Evolutionary conservation across 2,797 vertebrate species (phyloP).

Genomic region (Zalophus californianus): DNA sequence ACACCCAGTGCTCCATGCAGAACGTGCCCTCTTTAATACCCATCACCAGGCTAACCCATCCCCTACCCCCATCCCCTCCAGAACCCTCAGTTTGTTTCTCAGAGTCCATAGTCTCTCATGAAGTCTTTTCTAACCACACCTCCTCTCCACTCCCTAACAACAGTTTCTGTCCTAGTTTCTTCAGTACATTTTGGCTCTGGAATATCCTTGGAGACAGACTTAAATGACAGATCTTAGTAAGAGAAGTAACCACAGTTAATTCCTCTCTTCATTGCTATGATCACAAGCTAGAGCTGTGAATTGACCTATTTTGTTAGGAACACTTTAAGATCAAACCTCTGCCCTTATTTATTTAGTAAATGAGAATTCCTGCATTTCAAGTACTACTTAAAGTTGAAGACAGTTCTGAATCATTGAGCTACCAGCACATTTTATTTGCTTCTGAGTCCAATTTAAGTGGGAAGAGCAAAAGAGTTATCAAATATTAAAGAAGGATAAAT

Average conservation of each 20-base stretch:
- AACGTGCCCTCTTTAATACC: too few species aligned
- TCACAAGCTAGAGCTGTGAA: not conserved
- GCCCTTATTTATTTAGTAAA: not conserved
- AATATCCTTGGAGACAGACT: not conserved
- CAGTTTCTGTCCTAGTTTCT: slow-evolving; percentile 10
- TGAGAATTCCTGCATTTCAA: slow-evolving; percentile 1
- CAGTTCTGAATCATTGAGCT: not conserved
- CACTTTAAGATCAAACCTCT: not conserved
- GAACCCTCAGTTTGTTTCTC: too few species aligned
- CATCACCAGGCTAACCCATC: too few species aligned
- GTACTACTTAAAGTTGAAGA: not conserved
- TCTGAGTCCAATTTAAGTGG: not conserved
- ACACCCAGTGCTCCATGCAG: too few species aligned
- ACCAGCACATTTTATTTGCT: not conserved
- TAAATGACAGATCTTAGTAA: not conserved
- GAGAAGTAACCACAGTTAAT: not conserved
- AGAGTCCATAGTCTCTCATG: not conserved
- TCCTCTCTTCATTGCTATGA: not conserved
- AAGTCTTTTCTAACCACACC: not conserved
- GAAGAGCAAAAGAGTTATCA: not conserved
- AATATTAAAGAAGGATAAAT: not conserved
- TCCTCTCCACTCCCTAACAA: not conserved
- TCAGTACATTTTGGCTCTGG: not conserved
- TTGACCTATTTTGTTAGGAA: not conserved
- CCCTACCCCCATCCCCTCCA: too few species aligned